Conservation (phyloP, 2,113 vertebrate species). For the Salvelinus alpinus region DNA sequence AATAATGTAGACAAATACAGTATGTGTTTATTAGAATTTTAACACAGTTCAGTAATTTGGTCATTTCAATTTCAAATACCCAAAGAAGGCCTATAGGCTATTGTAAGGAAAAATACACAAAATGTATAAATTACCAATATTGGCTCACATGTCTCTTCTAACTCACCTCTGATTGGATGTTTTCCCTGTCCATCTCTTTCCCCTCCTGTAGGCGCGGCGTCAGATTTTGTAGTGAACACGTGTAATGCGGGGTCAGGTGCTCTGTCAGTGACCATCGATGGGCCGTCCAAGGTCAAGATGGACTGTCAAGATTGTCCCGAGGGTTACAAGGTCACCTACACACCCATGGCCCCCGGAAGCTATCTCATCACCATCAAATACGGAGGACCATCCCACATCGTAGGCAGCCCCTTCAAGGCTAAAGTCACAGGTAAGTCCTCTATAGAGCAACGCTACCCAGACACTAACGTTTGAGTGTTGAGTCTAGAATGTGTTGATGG, state of each 20-base stretch:
- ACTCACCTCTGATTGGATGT: too few species aligned
- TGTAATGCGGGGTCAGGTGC: constrained; percentile 88
- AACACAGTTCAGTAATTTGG: too few species aligned
- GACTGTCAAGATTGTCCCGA: constrained; percentile 91
- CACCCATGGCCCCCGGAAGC: constrained; percentile 95
- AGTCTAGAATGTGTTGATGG: too few species aligned
- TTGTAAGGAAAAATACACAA: too few species aligned
- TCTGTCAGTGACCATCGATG: constrained; percentile 90
- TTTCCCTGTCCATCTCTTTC: neutral
- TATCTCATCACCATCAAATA: constrained; percentile 98
- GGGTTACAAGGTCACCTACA: constrained; percentile 91
- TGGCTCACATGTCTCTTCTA: too few species aligned
- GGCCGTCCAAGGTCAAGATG: constrained; percentile 95
- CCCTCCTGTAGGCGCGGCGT: constrained; percentile 76
- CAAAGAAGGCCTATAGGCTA: too few species aligned
- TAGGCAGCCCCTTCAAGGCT: constrained; percentile 96
- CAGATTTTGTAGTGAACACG: constrained; percentile 90
- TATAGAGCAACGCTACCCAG: too few species aligned
- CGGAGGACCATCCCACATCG: constrained; percentile 92
- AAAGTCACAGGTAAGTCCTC: constrained; percentile 87
- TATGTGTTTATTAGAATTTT: too few species aligned
- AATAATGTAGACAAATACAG: too few species aligned
- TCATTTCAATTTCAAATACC: too few species aligned
- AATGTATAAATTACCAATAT: too few species aligned
- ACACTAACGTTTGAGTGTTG: too few species aligned